Conservation (phyloP, 1,140 invertebrate species). For the Epicauta chinensis region DNA sequence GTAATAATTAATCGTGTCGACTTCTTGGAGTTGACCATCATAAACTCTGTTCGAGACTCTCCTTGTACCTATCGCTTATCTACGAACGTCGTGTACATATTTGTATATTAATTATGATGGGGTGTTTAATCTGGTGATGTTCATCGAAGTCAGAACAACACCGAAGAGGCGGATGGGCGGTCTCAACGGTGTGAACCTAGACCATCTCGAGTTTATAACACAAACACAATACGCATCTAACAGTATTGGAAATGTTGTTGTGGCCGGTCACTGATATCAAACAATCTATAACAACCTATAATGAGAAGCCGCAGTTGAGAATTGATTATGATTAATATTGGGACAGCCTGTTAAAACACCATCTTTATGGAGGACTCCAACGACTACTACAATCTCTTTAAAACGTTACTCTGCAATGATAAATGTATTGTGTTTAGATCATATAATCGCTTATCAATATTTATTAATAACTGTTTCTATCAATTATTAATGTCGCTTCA, state of each 20-base stretch:
- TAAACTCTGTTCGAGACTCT: too few relatives aligned
- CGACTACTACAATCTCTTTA: constrained; percentile 5
- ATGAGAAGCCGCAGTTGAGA: constrained; percentile 40
- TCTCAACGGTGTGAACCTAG: constrained; percentile 11
- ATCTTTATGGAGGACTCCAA: constrained; percentile 12
- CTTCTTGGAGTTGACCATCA: neutral
- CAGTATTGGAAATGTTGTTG: constrained; percentile 14
- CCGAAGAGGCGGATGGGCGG: constrained; percentile 20
- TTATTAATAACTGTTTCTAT: too few relatives aligned
- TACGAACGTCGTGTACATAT: constrained; percentile 4
- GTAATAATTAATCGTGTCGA: constrained; percentile 4
- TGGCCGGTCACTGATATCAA: constrained; percentile 28
- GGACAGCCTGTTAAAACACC: constrained; percentile 24
- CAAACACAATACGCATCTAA: too few relatives aligned
- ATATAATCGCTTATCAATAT: too few relatives aligned
- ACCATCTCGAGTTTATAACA: neutral
- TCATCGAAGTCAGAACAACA: constrained; percentile 2
- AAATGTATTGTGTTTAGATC: too few relatives aligned
- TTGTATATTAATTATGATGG: constrained; percentile 20
- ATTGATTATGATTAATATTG: constrained; percentile 42
- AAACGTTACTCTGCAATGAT: too few relatives aligned
- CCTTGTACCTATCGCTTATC: neutral
- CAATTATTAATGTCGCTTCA: too few relatives aligned
- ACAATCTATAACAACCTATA: constrained; percentile 42
- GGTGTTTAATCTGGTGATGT: constrained; percentile 17